phyloP scores from a whole-genome alignment of 1,140 invertebrate species.

The Apis dorsata region DNA sequence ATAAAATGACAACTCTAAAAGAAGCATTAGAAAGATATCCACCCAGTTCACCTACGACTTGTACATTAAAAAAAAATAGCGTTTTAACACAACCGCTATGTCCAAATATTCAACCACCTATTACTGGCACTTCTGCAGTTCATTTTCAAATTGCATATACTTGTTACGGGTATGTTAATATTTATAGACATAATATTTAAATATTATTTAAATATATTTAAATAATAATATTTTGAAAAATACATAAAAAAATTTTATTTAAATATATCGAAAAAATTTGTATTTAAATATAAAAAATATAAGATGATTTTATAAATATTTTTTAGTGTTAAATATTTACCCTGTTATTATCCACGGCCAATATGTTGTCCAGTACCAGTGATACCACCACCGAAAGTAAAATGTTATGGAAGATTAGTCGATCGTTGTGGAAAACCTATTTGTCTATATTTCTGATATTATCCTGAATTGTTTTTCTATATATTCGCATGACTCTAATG shows the following conservation, averaged over 20 bases:
- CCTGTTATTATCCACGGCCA: slow-evolving; percentile 60
- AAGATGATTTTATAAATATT: not conserved
- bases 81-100: slow-evolving; percentile 35
- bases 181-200: not conserved
- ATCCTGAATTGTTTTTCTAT: not conserved
- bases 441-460: slow-evolving; percentile 36
- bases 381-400: not conserved
- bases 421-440: slow-evolving; percentile 63
- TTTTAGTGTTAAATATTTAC: slow-evolving; percentile 60
- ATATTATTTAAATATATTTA: not conserved
- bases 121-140: slow-evolving; percentile 46
- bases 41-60: slow-evolving; percentile 45
- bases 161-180: slow-evolving; percentile 60
- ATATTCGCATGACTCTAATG: no score
- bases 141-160: slow-evolving; percentile 62
- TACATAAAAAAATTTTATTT: not conserved
- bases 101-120: slow-evolving; percentile 40
- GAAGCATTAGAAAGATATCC: slow-evolving; percentile 34
- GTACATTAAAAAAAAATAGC: slow-evolving; percentile 12
- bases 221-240: not conserved
- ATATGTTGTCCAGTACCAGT: slow-evolving; percentile 39
- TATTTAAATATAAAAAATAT: not conserved
- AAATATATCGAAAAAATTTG: no score
- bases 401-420: slow-evolving; percentile 58
- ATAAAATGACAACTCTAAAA: slow-evolving; percentile 35